Evolutionary conservation across 2,797 vertebrate genomes (phyloP), one percentile per base, ranked within the genome.

Genomic region (Ispidina picta): DNA sequence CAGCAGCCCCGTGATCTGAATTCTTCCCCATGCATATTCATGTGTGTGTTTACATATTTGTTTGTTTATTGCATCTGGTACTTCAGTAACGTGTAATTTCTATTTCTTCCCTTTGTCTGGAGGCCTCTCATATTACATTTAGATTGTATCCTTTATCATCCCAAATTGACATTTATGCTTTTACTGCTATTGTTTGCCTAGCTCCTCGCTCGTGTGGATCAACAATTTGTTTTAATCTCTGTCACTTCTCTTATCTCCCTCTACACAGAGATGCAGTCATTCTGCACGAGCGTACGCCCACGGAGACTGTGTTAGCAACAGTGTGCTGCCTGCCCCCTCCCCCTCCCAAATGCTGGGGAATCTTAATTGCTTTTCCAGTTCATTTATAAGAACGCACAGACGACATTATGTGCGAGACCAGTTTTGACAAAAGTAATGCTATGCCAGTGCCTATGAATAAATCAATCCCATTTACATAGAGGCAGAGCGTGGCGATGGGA

Each of bases 91-190:
- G 96, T 94, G 97, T 97, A 97, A 97, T 98, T 97, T 97, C 97
- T 97, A 86, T 97, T 98, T 98, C 97, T 97, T 96, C 96, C 97
- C 97, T 98, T 97, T 98, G 97, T 98, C 98, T 97, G 96, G 97
- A 98, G 98, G 98, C 98, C 97, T 98, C 98, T 98, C 98, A 94
- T 96, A 97, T 98, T 98, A 97, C 98, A 98, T 98, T 98, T 98
- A 98, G 98, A 98, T 98, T 98, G 98, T 98, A 97, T 98, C 98
- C 97, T 98, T 98, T 97, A 98, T 98, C 98, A 98, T 98, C 97
- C 96, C 96, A 98, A 98, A 98, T 98, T 98, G 98, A 98, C 98
- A 96, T 98, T 98, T 98, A 98, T 98, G 98, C 98, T 98, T 98
- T 98, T 97, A 97, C 97, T 97, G 97, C 97, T 97, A 97, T 98